Evolutionary conservation across 2,797 vertebrate genomes (phyloP).

Genomic region (Avahi laniger): DNA sequence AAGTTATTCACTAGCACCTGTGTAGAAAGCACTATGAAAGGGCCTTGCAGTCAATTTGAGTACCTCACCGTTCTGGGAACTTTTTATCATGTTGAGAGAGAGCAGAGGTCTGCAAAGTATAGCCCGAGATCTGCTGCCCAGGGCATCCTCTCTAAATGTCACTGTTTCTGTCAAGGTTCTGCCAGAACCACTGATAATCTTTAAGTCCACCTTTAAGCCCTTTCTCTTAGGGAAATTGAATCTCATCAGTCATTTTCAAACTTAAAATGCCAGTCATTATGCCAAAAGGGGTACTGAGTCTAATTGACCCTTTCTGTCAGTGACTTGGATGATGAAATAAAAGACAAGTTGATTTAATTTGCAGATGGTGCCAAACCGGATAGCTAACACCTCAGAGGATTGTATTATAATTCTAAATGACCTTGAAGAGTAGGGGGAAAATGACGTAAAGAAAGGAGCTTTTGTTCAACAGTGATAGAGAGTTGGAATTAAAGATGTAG

Average conservation of each 20-base stretch:
- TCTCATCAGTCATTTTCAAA: slow-evolving; percentile 2
- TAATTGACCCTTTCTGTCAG: background rate
- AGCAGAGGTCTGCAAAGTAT: background rate
- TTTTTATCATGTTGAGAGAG: background rate
- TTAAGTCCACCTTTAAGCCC: background rate
- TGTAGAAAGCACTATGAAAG: background rate
- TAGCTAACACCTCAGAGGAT: slow-evolving; percentile 31
- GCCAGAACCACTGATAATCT: background rate
- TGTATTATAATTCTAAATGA: slow-evolving; percentile 59
- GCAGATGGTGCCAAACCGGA: slow-evolving; percentile 52
- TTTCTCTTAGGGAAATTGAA: background rate
- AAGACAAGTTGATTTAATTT: slow-evolving; percentile 63
- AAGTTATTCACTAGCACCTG: background rate
- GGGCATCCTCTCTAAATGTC: slow-evolving; percentile 28
- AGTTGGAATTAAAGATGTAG: background rate
- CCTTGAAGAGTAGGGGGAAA: slow-evolving; percentile 11
- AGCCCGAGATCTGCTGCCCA: background rate
- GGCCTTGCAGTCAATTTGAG: background rate
- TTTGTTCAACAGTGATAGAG: slow-evolving; percentile 22
- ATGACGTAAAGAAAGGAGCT: slow-evolving; percentile 17
- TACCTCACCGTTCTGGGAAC: background rate
- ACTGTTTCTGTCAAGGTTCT: slow-evolving; percentile 10
- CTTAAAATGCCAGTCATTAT: background rate
- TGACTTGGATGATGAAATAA: slow-evolving; percentile 54
- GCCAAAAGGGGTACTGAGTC: background rate